Percentiles rank a stretch among this genome's conserved stretches.
phyloP scores from a whole-genome alignment of 2,113 vertebrate genomes.

The Cacatua alba region DNA sequence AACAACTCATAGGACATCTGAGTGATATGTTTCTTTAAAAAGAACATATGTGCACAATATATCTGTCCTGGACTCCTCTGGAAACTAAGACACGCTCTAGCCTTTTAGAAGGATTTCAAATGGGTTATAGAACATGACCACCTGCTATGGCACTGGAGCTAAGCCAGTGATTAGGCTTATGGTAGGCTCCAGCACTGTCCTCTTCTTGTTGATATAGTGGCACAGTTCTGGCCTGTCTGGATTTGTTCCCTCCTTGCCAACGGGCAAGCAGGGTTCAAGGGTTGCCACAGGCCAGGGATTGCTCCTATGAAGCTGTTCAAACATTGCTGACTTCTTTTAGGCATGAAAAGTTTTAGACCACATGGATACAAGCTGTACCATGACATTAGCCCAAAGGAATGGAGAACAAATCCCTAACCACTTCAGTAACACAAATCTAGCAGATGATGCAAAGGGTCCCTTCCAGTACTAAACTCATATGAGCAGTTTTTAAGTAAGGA shows the following conservation, averaged over 20 bases:
- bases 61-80: not conserved
- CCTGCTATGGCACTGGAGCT: not conserved
- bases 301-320: not conserved
- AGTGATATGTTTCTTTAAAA: fast-evolving
- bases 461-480: not conserved
- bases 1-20: not conserved
- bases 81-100: not conserved
- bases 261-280: not conserved
- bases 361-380: fast-evolving
- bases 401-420: not conserved
- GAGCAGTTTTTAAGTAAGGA: not conserved
- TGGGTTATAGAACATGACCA: not conserved
- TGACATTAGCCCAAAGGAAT: not conserved
- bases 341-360: not conserved
- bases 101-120: not conserved
- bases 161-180: not conserved
- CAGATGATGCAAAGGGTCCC: not conserved
- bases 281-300: not conserved
- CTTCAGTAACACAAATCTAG: not conserved
- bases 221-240: not conserved
- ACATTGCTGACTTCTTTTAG: not conserved
- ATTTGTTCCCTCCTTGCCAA: not conserved
- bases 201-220: not conserved
- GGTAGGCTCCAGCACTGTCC: not conserved
- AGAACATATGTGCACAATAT: fast-evolving